Evolutionary conservation across 2,797 vertebrate species (phyloP), one percentile per base, ranked within the genome.

Genomic region (Tapirus indicus): DNA sequence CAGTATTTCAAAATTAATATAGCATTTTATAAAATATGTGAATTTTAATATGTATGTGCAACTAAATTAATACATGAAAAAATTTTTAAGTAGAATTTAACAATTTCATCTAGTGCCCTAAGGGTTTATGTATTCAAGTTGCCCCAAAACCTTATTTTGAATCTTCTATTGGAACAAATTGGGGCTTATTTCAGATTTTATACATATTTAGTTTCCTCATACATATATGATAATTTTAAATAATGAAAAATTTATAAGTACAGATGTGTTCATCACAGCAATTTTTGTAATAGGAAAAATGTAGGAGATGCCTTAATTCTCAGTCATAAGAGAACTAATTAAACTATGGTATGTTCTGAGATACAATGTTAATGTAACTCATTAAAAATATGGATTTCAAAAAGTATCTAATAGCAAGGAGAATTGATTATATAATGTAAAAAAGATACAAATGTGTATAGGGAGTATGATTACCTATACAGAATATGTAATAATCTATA

Each of bases 241-340:
- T 44, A 95, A 77, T 64, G 14, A 80, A 75, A 95, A 79, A 41
- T 0, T 41, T 68, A 4, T 56, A 20, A 35, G 14, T 27, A 79
- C 1, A 56, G 41, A 32, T 44, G 60, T 47, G 8, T 88, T 94
- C 29, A 93, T 85, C 12, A 88, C 5, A 66, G 25, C 47, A 92
- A 93, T 96, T 97, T 91, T 96, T 90, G n/a, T 68, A 89, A 32
- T 44, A 72, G 18, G 58, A 88, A 94, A 75, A 95, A 38, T 72
- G 12, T 86, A 94, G 58, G 88, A 71, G 38, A 7, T 78, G 14
- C 54, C 13, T 91, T 60, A 92, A 77, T 68, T 60, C 21, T 91
- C 44, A 85, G 3, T 72, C 35, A 60, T 86, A 86, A 72, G 35
- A 64, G 83, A 91, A 60, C 12, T 80, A 71, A 85, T 88, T 77